Conservation (phyloP, 2,113 vertebrate genomes). For the Hippolais icterina region DNA sequence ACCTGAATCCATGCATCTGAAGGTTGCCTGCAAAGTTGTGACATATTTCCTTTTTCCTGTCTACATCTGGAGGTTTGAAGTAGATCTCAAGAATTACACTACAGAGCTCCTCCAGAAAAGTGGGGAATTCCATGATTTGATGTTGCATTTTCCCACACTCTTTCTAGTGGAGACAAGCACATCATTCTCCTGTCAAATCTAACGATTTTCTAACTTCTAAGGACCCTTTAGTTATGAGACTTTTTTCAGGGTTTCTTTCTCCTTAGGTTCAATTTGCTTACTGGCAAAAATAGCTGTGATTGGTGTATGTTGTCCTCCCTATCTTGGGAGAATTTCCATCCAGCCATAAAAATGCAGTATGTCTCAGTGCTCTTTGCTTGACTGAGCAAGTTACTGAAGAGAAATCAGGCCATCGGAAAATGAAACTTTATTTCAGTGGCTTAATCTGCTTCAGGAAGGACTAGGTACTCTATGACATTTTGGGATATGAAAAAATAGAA, state of each 20-base stretch:
- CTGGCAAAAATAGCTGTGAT: not conserved
- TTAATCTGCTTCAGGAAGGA: not conserved
- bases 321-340: not conserved
- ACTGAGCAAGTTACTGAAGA: constrained; percentile 13
- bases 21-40: not conserved
- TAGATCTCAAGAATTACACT: not conserved
- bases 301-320: not conserved
- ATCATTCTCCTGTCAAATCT: not conserved
- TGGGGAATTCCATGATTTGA: not conserved
- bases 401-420: constrained; percentile 33
- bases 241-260: not conserved
- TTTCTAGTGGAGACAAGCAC: not conserved
- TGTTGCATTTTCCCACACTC: not conserved
- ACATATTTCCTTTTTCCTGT: not conserved
- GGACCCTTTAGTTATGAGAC: not conserved
- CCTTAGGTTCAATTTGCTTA: not conserved
- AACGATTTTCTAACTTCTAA: not conserved
- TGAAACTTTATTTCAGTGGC: not conserved
- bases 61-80: not conserved
- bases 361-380: not conserved
- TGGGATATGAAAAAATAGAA: not conserved
- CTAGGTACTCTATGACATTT: not conserved
- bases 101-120: not conserved
- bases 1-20: not conserved
- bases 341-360: not conserved